Percentiles rank a stretch among this genome's conserved stretches.
Conservation (phyloP, 2,797 vertebrate genomes). For the Denticeps clupeoides region DNA sequence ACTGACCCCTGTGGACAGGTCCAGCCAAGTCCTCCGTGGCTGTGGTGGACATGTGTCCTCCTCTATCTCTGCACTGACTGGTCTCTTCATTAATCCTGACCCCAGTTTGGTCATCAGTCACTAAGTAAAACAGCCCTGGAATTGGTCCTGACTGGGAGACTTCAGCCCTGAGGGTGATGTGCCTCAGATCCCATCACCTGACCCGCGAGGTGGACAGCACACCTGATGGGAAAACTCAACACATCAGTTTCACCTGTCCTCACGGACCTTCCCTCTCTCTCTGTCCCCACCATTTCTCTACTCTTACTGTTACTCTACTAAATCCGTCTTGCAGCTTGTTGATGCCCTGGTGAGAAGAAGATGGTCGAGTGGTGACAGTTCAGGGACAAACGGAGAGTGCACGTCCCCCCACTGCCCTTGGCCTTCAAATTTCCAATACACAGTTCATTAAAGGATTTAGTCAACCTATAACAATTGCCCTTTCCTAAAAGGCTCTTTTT, state of each 20-base stretch:
- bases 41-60: conserved; percentile 18
- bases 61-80: conserved; percentile 26
- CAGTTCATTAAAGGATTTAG: conserved; percentile 37
- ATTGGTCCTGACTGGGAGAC: conserved; percentile 42
- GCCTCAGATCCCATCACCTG: conserved; percentile 43
- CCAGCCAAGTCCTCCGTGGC: conserved; percentile 1
- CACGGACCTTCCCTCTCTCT: conserved; percentile 17
- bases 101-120: conserved; percentile 44
- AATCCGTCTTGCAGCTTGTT: conserved; percentile 2
- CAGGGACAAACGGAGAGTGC: conserved; percentile 3
- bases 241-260: conserved; percentile 41
- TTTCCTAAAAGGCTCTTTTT: conserved; percentile 34
- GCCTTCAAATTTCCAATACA: conserved; percentile 33
- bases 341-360: not conserved
- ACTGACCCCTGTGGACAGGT: conserved; percentile 14
- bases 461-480: conserved; percentile 43
- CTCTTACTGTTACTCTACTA: not conserved
- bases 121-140: conserved; percentile 43
- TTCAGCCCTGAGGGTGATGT: conserved; percentile 24
- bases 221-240: conserved; percentile 37
- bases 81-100: conserved; percentile 52
- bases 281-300: conserved; percentile 5
- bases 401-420: conserved; percentile 11
- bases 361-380: not conserved
- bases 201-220: conserved; percentile 30